phyloP scores from a whole-genome alignment of 1,140 invertebrate species.

The Aphelenchoides besseyi region DNA sequence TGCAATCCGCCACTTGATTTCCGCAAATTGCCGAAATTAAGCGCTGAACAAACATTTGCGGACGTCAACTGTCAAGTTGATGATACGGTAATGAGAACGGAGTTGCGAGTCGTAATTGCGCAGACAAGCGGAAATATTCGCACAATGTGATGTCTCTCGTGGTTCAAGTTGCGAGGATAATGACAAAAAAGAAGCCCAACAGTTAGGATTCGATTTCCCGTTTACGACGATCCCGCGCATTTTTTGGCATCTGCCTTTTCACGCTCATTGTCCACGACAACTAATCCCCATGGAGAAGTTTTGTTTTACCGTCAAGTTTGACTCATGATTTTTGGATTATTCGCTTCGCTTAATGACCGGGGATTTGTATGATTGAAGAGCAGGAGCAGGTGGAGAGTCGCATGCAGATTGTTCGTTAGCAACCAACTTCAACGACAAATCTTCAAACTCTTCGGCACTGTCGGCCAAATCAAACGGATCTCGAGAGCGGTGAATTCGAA shows the following conservation, averaged over 20 bases:
- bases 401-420: neutral
- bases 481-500: neutral
- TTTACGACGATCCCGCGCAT: neutral
- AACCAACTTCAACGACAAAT: neutral
- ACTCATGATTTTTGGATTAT: neutral
- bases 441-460: neutral
- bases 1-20: neutral
- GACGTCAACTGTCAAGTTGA: neutral
- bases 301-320: neutral
- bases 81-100: neutral
- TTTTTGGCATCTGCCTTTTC: neutral
- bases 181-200: too few relatives aligned
- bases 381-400: neutral
- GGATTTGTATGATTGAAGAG: neutral
- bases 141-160: neutral
- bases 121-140: neutral
- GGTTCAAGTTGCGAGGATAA: too few relatives aligned
- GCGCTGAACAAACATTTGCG: neutral
- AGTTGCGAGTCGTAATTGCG: neutral
- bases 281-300: conserved; percentile 5
- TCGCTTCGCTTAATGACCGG: neutral
- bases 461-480: too few relatives aligned
- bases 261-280: neutral
- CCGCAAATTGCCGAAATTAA: neutral
- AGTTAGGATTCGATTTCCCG: neutral